These are phyloP conservation scores for Caenorhabditis doughertyi DNA, from an alignment of 2,888 invertebrate species.

Conservation along the genomic window DNA sequence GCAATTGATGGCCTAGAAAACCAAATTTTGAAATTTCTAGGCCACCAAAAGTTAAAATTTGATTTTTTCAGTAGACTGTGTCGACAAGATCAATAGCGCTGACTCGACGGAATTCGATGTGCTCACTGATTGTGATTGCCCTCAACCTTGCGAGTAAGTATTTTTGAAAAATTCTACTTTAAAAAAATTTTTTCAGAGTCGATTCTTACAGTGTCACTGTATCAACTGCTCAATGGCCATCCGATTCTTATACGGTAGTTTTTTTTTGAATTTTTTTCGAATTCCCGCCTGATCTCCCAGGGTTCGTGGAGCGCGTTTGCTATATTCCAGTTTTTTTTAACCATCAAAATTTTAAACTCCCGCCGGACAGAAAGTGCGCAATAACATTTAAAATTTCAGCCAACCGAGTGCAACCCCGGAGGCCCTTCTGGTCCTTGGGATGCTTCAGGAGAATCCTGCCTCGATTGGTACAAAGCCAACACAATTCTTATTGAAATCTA, in stretches of 20 bases:
- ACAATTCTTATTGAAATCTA: slow-evolving; percentile 83
- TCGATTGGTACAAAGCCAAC: slow-evolving; percentile 79
- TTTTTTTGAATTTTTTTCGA: no score
- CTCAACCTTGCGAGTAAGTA: slow-evolving; percentile 79
- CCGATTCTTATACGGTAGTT: slow-evolving; percentile 76
- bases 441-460: slow-evolving; percentile 31
- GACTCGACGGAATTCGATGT: slow-evolving; percentile 72
- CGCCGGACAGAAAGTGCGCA: no score
- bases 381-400: slow-evolving; percentile 65
- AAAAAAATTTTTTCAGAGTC: slow-evolving; percentile 66
- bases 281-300: no score
- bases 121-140: slow-evolving; percentile 78
- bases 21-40: not conserved
- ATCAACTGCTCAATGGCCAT: slow-evolving; percentile 81
- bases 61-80: slow-evolving; percentile 72
- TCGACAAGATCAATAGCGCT: slow-evolving; percentile 69
- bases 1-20: no score
- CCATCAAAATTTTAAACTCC: no score
- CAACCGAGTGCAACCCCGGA: slow-evolving; percentile 74
- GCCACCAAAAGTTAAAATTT: not conserved
- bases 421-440: slow-evolving; percentile 61
- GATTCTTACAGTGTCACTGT: slow-evolving; percentile 79
- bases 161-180: not conserved
- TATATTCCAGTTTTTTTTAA: no score
- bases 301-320: no score